phyloP scores from a whole-genome alignment of 2,113 vertebrate genomes.

The Bufo bufo region DNA sequence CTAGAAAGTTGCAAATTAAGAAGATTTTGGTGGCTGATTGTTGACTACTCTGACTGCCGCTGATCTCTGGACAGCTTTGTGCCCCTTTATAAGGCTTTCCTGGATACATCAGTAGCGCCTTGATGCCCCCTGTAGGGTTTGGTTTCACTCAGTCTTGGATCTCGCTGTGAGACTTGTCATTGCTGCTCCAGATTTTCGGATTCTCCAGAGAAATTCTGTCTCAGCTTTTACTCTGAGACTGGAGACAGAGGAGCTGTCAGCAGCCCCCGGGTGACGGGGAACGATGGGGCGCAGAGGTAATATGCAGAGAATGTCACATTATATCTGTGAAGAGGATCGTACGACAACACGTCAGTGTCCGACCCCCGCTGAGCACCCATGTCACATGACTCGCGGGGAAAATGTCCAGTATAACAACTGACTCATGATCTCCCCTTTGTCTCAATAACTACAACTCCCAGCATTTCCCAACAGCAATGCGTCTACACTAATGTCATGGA shows the following conservation, averaged over 20 bases:
- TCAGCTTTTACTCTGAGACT: not conserved
- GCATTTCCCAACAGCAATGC: not conserved
- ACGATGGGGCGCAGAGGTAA: not conserved
- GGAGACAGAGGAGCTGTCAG: not conserved
- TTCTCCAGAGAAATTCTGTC: conserved; percentile 28
- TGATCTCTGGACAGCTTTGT: too few species aligned
- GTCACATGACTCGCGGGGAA: not conserved
- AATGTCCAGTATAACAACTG: too few species aligned
- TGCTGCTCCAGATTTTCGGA: not conserved
- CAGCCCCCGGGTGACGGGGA: not conserved
- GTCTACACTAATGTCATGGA: not conserved
- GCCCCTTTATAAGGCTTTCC: not conserved
- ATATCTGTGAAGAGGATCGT: not conserved
- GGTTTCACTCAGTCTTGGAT: not conserved
- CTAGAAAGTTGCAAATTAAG: too few species aligned
- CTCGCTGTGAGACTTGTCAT: not conserved
- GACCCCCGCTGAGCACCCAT: too few species aligned
- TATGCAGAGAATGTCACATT: not conserved
- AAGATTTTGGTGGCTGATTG: too few species aligned
- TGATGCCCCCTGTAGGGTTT: not conserved
- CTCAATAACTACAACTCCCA: not conserved
- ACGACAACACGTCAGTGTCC: too few species aligned
- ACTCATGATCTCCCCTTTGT: too few species aligned
- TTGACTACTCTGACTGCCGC: too few species aligned
- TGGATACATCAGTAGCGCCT: not conserved